Evolutionary conservation across 1,140 invertebrate species (phyloP), one percentile per base, ranked within the genome.

Genomic region (Drosophila truncata): DNA sequence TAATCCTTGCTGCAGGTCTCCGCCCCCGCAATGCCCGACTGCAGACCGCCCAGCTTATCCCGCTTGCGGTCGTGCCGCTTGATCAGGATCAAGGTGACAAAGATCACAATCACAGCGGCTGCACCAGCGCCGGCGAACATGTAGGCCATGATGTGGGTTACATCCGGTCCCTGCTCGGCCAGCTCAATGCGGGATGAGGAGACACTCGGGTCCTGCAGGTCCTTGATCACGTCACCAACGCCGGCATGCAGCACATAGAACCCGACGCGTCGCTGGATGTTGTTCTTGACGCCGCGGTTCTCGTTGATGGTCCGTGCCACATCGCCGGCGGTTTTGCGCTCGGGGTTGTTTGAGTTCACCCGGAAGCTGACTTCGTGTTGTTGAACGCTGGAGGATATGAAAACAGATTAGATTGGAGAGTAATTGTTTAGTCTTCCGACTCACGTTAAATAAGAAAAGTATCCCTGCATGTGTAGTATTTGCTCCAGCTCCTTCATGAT

Each of bases 1-100:
- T 99, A 99, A 81, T 99, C 98, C 85, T 98, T 97, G 80, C 91
- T 93, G 46, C 96, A 98, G 8, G 97, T 96, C 93, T 99, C 98
- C 1, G 97, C 96, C 62, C 98, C 97, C 0, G 95, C 83, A 18
- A 84, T 95, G n/a, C 95, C 95, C 0, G 95, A 84, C 70, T 93
- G 91, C n/a, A 96, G 93, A 14, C 93, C 95, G 80, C 93, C 94
- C 88, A 96, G 94, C 90, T 97, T 99, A 91, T 94, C 95, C 85
- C 94, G 82, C 63, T 85, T 91, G 31, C 88, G 87, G 60, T 95
- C 94, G 80, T 98, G 96, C n/a, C 96, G 94, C 70, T 96, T 95
- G 31, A 98, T 94, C 47, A 98, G 92, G 62, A 96, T 94, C 33
- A 97, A 92, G 2, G 95, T 94, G 0, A 95, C 94, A 2, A 96